Evolutionary conservation across 1,140 invertebrate species (phyloP).

Genomic region (Plodia interpunctella): DNA sequence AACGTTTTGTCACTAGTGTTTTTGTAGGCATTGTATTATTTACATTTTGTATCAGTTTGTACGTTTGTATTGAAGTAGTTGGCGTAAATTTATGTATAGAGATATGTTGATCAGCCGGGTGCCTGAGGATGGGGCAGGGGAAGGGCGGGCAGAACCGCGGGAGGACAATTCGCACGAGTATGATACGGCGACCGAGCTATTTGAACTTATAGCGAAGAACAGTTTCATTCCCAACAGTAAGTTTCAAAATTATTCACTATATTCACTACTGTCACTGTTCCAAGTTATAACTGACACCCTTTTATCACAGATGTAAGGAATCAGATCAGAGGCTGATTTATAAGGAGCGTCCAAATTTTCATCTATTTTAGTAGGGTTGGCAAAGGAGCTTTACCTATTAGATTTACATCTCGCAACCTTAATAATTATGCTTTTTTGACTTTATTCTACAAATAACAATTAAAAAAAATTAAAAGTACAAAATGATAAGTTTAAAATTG

Average conservation of each 20-base stretch:
- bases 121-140: conserved; percentile 24
- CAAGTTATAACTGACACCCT: too few species aligned
- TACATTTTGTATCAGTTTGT: conserved; percentile 18
- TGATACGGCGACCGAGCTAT: conserved; percentile 45
- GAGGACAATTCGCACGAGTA: conserved; percentile 29
- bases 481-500: too few species aligned
- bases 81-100: conserved; percentile 37
- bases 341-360: too few species aligned
- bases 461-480: too few species aligned
- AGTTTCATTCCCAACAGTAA: conserved; percentile 34
- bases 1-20: conserved; percentile 41
- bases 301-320: too few species aligned
- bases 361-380: too few species aligned
- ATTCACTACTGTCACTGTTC: too few species aligned
- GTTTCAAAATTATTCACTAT: neutral
- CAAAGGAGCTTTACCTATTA: too few species aligned
- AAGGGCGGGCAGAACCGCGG: neutral
- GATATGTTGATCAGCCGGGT: conserved; percentile 49
- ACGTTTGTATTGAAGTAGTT: conserved; percentile 19
- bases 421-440: too few species aligned
- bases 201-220: conserved; percentile 43
- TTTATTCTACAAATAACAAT: too few species aligned
- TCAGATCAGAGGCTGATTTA: too few species aligned
- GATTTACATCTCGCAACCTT: too few species aligned
- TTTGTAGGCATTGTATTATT: conserved; percentile 41